phyloP scores from a whole-genome alignment of 2,797 vertebrate species.

The Sparidentex hasta region DNA sequence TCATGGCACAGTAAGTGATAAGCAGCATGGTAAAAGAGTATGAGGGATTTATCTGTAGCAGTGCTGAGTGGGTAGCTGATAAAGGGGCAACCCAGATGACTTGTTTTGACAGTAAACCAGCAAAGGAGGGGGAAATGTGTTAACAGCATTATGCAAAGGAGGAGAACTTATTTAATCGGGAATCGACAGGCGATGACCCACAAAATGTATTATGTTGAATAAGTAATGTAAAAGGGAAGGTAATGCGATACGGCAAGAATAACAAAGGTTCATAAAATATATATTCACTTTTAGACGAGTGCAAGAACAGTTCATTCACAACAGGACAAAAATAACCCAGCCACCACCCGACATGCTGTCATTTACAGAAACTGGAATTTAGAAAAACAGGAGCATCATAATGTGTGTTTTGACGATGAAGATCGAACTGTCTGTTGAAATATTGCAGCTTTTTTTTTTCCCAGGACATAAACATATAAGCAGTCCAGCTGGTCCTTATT shows the following conservation, averaged over 20 bases:
- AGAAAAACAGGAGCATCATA: slow-evolving; percentile 25
- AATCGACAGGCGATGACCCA: slow-evolving; percentile 56
- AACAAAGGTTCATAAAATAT: slow-evolving; percentile 13
- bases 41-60: slow-evolving; percentile 78
- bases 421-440: slow-evolving; percentile 29
- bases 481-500: not conserved
- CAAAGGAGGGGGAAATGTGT: slow-evolving; percentile 38
- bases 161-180: slow-evolving; percentile 48
- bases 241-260: slow-evolving; percentile 7
- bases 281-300: slow-evolving; percentile 22
- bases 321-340: not conserved
- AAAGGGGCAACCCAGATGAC: slow-evolving; percentile 75
- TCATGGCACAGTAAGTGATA: slow-evolving; percentile 76
- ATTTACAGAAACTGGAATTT: slow-evolving; percentile 2
- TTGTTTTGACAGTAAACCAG: slow-evolving; percentile 78
- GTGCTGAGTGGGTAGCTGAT: slow-evolving; percentile 78
- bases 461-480: slow-evolving; percentile 4
- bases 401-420: slow-evolving; percentile 19
- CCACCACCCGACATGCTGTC: not conserved
- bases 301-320: not conserved
- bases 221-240: slow-evolving; percentile 4
- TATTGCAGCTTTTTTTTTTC: slow-evolving; percentile 7
- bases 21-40: slow-evolving; percentile 72
- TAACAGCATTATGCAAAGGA: slow-evolving; percentile 66
- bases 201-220: slow-evolving; percentile 36